Conservation (phyloP, 2,113 vertebrate genomes). For the Prunella himalayana region DNA sequence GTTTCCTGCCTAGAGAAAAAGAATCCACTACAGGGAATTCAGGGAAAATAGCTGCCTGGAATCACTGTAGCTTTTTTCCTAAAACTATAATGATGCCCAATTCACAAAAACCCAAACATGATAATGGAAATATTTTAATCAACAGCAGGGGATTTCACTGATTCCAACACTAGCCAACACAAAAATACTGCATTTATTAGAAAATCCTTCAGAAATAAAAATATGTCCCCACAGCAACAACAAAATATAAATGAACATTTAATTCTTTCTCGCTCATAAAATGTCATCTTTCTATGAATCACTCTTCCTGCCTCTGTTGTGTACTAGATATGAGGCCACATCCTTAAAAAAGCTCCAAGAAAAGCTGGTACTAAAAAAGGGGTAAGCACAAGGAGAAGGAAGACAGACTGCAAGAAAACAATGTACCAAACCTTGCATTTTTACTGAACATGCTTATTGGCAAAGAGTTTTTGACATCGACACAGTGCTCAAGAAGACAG, state of each 20-base stretch:
- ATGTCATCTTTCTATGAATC: background rate
- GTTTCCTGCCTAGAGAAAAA: constrained; percentile 57
- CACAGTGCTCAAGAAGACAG: fast-evolving
- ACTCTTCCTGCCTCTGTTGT: background rate
- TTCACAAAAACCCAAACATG: background rate
- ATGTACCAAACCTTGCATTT: background rate
- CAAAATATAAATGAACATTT: background rate
- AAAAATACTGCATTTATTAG: background rate
- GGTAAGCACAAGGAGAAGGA: background rate
- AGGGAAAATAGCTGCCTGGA: constrained; percentile 46
- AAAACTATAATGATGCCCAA: background rate
- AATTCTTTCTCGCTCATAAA: background rate
- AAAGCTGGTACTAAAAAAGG: background rate
- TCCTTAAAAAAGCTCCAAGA: background rate
- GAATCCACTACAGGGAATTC: constrained; percentile 46
- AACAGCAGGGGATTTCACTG: background rate
- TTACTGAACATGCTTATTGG: background rate
- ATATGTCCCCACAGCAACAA: background rate
- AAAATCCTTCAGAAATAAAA: background rate
- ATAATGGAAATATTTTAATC: background rate
- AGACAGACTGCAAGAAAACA: background rate
- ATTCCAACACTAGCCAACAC: background rate
- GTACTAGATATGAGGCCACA: background rate
- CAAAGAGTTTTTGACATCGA: background rate
- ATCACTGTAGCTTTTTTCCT: background rate